Evolutionary conservation across 2,797 vertebrate genomes (phyloP).

Genomic region (Rallus crepitans): DNA sequence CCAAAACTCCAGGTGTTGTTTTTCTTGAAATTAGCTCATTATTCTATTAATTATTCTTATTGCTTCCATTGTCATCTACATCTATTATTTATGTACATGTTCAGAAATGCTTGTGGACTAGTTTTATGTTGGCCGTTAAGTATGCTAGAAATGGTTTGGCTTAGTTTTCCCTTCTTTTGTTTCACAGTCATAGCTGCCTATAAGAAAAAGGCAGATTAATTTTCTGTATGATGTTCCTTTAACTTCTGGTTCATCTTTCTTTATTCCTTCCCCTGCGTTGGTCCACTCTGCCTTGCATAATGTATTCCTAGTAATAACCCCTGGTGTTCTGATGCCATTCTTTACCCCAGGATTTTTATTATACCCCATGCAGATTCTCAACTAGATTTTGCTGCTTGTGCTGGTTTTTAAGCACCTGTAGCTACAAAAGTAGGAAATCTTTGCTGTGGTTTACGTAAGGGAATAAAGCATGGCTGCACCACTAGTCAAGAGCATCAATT

Average conservation of each 20-base stretch:
- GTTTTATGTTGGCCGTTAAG: background rate
- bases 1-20: background rate
- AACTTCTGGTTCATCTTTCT: background rate
- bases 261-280: background rate
- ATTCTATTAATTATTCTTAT: background rate
- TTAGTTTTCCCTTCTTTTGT: background rate
- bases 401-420: background rate
- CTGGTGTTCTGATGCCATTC: background rate
- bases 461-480: background rate
- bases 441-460: background rate
- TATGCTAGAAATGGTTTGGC: background rate
- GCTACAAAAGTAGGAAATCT: background rate
- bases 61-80: background rate
- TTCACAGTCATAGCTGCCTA: background rate
- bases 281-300: background rate
- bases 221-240: background rate
- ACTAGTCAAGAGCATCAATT: background rate
- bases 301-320: background rate
- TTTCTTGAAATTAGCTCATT: background rate
- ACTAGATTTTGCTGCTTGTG: background rate
- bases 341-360: background rate
- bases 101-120: background rate
- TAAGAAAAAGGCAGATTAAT: background rate
- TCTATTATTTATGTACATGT: background rate
- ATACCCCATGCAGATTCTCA: background rate